These are phyloP conservation scores for Tympanoctomys barrerae DNA, from an alignment of 2,797 vertebrate genomes.

Conservation along the genomic window DNA sequence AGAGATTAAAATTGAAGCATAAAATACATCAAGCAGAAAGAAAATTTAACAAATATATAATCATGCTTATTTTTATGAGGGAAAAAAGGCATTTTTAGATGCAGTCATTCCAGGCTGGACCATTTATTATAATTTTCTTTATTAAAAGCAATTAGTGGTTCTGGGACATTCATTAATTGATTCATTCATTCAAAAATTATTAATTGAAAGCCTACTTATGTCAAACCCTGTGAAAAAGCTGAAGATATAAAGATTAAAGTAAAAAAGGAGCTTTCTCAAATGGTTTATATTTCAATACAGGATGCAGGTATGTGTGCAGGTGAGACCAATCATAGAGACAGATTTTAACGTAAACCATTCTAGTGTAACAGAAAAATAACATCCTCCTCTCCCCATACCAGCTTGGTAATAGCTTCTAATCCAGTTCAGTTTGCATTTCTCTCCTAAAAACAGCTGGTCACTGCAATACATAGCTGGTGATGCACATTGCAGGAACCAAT, in stretches of 20 bases:
- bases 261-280: not conserved
- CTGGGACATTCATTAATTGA: not conserved
- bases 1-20: conserved; percentile 35
- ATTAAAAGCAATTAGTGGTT: conserved; percentile 50
- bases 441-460: too few relatives aligned
- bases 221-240: not conserved
- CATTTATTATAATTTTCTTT: conserved; percentile 47
- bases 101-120: not conserved
- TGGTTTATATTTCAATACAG: not conserved
- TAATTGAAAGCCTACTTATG: conserved; percentile 11
- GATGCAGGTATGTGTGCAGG: not conserved
- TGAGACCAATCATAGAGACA: not conserved
- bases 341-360: too few relatives aligned
- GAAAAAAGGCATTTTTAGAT: not conserved
- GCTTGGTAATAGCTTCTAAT: too few relatives aligned
- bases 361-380: not conserved
- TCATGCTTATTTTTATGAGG: not conserved
- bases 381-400: too few relatives aligned
- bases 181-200: conserved; percentile 45
- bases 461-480: too few relatives aligned
- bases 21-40: conserved; percentile 6
- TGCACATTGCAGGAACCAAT: too few relatives aligned
- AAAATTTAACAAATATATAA: conserved; percentile 39
- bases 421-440: too few relatives aligned
- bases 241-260: conserved; percentile 18